These are phyloP conservation scores for Fabriciana adippe DNA, from an alignment of 2,888 invertebrate species.

Conservation along the genomic window DNA sequence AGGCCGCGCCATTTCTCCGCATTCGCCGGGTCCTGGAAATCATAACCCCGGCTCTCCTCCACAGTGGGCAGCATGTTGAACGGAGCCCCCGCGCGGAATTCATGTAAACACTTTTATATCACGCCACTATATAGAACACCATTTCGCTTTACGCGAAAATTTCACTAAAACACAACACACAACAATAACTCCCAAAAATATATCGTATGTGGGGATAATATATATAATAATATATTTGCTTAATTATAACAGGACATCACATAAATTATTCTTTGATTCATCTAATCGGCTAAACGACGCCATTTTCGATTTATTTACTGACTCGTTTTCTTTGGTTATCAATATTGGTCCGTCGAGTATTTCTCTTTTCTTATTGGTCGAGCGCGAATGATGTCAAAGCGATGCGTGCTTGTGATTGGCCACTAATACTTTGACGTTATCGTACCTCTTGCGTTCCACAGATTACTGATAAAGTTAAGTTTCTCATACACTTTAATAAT, in stretches of 20 bases:
- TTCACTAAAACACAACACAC: constrained; percentile 42
- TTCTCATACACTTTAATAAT: constrained; percentile 1
- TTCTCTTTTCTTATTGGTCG: constrained; percentile 25
- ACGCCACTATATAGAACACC: constrained; percentile 61
- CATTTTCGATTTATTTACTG: constrained; percentile 72
- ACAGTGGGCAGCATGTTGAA: constrained; percentile 78
- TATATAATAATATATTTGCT: constrained; percentile 36
- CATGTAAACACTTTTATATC: constrained; percentile 74
- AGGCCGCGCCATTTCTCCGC: constrained; percentile 95
- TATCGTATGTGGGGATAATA: constrained; percentile 40
- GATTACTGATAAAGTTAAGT: constrained; percentile 23
- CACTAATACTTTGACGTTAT: constrained; percentile 29
- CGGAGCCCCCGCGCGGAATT: constrained; percentile 63
- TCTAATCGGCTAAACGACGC: constrained; percentile 78
- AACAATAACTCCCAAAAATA: constrained; percentile 47
- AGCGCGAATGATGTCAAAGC: constrained; percentile 27
- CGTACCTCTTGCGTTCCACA: constrained; percentile 13
- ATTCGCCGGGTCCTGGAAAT: constrained; percentile 95
- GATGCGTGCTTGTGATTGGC: constrained; percentile 25
- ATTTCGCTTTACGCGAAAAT: constrained; percentile 55
- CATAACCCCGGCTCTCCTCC: constrained; percentile 84
- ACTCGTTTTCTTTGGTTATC: constrained; percentile 42
- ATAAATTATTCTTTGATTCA: constrained; percentile 64
- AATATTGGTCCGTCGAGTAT: constrained; percentile 33
- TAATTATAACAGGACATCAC: constrained; percentile 44